Evolutionary conservation across 2,113 vertebrate genomes (phyloP).

Genomic region (Semnopithecus entellus): DNA sequence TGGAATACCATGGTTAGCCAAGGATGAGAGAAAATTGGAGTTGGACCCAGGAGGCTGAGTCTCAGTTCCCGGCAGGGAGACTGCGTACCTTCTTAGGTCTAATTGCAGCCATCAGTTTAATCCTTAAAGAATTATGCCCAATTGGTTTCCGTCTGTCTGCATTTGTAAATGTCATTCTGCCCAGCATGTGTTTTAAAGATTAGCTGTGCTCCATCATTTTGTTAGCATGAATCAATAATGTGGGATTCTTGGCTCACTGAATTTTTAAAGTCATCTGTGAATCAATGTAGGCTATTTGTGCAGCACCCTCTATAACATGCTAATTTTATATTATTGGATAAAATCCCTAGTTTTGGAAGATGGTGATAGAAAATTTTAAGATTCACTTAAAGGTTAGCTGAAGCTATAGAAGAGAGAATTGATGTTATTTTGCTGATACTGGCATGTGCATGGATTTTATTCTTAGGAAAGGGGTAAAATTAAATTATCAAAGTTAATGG

Average conservation of each 20-base stretch:
- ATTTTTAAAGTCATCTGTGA: conserved; percentile 71
- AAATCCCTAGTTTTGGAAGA: conserved; percentile 51
- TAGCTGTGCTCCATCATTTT: conserved; percentile 57
- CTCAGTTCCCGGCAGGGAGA: not conserved
- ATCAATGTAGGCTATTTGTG: conserved; percentile 62
- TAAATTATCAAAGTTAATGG: not conserved
- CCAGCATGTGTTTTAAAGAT: conserved; percentile 64
- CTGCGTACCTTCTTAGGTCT: conserved; percentile 30
- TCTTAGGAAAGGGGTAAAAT: not conserved
- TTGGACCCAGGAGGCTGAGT: not conserved
- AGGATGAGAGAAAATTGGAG: not conserved
- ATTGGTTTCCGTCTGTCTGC: conserved; percentile 59
- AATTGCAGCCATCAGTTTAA: conserved; percentile 45
- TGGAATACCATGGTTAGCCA: not conserved
- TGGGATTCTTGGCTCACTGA: conserved; percentile 57
- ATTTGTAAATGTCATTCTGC: conserved; percentile 73
- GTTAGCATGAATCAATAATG: conserved; percentile 70
- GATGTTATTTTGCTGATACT: not conserved
- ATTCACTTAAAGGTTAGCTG: not conserved
- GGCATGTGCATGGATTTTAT: not conserved
- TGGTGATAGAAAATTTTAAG: not conserved
- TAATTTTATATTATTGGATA: conserved; percentile 57
- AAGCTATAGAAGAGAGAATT: not conserved
- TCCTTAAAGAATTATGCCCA: conserved; percentile 65
- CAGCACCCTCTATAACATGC: conserved; percentile 33